Conservation (phyloP, 2,113 vertebrate genomes). For the Delphinapterus leucas region DNA sequence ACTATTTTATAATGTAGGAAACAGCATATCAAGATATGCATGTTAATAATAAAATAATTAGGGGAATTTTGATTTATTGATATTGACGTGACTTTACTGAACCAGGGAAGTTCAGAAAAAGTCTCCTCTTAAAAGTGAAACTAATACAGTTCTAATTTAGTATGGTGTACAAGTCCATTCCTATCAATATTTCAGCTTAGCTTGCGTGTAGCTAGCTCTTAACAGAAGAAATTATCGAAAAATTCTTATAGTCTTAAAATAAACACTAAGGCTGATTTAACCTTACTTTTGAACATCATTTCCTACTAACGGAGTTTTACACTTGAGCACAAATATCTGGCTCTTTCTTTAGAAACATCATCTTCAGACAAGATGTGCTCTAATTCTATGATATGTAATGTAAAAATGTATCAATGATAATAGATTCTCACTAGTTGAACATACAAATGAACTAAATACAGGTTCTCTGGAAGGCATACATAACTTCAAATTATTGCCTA, state of each 20-base stretch:
- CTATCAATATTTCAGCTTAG: slow-evolving; percentile 16
- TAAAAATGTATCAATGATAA: background rate
- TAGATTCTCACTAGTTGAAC: background rate
- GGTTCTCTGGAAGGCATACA: background rate
- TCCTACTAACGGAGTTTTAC: slow-evolving; percentile 34
- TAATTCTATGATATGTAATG: slow-evolving; percentile 28
- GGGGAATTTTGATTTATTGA: background rate
- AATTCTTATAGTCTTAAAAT: slow-evolving; percentile 31
- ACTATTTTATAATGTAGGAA: background rate
- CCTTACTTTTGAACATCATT: slow-evolving; percentile 19
- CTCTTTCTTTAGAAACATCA: slow-evolving; percentile 74
- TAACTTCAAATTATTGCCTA: background rate
- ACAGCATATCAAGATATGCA: background rate
- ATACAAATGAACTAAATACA: background rate
- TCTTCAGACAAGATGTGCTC: slow-evolving; percentile 42
- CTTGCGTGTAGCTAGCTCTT: background rate
- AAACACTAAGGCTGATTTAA: slow-evolving; percentile 34
- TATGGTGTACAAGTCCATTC: slow-evolving; percentile 27
- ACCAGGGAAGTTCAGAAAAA: background rate
- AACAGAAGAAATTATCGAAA: slow-evolving; percentile 10
- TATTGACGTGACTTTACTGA: background rate
- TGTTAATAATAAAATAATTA: background rate
- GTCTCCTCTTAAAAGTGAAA: slow-evolving; percentile 44
- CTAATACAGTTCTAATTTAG: slow-evolving; percentile 15
- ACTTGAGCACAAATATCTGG: slow-evolving; percentile 66